A percentile compares a stretch with the other conserved stretches of the same genome.
phyloP scores from a whole-genome alignment of 1,140 invertebrate species.

The Heliothis subflexa region DNA sequence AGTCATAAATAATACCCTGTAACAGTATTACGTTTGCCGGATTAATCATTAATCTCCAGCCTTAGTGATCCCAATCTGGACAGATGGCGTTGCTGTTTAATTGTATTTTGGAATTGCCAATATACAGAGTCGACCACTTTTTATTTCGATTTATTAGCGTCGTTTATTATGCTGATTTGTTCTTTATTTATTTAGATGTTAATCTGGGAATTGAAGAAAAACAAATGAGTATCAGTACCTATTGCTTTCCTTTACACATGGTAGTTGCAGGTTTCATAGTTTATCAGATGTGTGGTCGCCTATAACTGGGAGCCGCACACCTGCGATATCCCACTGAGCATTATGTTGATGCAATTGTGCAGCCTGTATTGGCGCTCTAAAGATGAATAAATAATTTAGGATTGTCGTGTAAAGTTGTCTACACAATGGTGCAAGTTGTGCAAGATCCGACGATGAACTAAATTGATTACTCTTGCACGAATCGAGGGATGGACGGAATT shows the following conservation, averaged over 20 bases:
- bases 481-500: conserved; percentile 5
- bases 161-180: conserved; percentile 19
- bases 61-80: conserved; percentile 44
- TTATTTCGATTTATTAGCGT: conserved; percentile 40
- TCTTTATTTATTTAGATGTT: conserved; percentile 28
- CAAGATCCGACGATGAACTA: conserved; percentile 6
- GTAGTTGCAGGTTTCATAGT: not conserved
- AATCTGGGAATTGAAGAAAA: conserved; percentile 24
- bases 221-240: conserved; percentile 5
- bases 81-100: conserved; percentile 47
- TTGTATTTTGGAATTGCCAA: conserved; percentile 44
- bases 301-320: no score
- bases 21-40: conserved; percentile 37
- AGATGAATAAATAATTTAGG: no score
- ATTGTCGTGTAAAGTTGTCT: conserved; percentile 8
- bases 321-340: no score
- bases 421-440: not conserved
- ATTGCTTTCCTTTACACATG: not conserved
- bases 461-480: conserved; percentile 5
- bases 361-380: no score
- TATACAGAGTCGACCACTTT: conserved; percentile 37
- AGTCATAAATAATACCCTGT: conserved; percentile 57
- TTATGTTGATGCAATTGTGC: no score
- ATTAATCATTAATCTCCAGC: conserved; percentile 48
- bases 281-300: no score